Base-by-base conservation (phyloP, 2,797 vertebrate species). In the Acomys russatus region DNA sequence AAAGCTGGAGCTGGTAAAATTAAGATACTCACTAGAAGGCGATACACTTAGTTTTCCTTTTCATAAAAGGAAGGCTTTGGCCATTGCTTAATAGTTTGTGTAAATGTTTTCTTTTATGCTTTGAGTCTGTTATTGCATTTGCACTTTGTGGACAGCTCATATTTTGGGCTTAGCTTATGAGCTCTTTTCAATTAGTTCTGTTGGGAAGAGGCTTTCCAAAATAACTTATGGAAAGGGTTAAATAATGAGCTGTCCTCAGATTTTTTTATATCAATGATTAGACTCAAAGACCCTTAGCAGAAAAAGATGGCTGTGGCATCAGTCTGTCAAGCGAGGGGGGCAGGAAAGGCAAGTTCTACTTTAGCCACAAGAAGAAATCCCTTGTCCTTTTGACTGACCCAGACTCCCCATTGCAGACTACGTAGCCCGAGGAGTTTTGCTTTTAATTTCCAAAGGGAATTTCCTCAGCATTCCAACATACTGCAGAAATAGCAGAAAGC, bases 101-200 rank as follows among this genome's bases (percentile, higher is more conserved):
- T 96, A 98, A 97, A 90, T 96, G 76, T 56, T 98, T 77, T 95
- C n/a, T 96, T 96, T 98, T 66, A 92, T 97, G 71, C 66, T 97
- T 96, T 94, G 93, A 95, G 88, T 97, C 95, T 98, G 96, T 97
- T 98, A 94, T 88, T 98, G 94, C 93, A 96, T 98, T 97, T 98
- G 97, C 78, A 92, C 98, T 98, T 98, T 97, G 98, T 98, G 97
- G 97, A 98, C 97, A 97, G 95, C 93, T 98, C 96, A 96, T 98
- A 97, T 92, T 98, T 71, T 8, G 93, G 94, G 78, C 66, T 97
- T 98, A 97, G 96, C 98, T 98, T 96, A 98, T 97, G 97, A 97
- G 92, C 68, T 97, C 76, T 70, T 97, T 98, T 98, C 95, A 97
- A 87, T 95, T 90, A 96, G 92, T 73, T 96, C 56, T 96, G 38